Evolutionary conservation across 2,888 invertebrate genomes (phyloP), one percentile per base, ranked within the genome.

Genomic region (Drosophila rellima): DNA sequence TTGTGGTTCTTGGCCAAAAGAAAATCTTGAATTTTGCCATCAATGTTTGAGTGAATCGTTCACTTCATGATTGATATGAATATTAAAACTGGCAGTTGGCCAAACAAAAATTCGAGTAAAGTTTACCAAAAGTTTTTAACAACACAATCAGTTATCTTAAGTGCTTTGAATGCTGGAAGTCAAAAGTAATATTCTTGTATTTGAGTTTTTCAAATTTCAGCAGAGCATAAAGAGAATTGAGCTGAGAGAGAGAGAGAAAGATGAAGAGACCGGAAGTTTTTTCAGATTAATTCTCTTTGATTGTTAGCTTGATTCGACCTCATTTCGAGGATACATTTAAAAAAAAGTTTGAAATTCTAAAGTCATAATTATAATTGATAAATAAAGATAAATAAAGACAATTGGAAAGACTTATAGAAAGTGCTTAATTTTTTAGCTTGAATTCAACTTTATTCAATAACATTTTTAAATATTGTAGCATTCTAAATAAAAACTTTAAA

Each of bases 1-100:
- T 68, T 82, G 74, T 70, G 69, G 67, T 59, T 63, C 66, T 70
- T 72, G 52, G 52, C 71, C 71, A 72, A 72, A 79, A 67, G 63
- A 70, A 79, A 33, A 74, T 74, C 70, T 77, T 82, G 77, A 82
- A 79, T 82, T 77, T 66, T 84, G 71, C 57, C 74, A 68, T 66
- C 77, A 77, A 74, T 70, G 68, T 55, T 67, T 61, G 77, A 74
- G 63, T 67, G 74, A 79, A 67, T 79, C 71, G 52, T 67, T 71
- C 65, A 55, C 51, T 67, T 61, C 76, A 67, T 64, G 63, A 75
- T 75, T 75, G 67, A 75, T 67, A 64, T 71, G 57, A 61, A 57
- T 57, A 52, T 47, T 57, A 61, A 54, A 61, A 37, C 33, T 33
- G 56, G 29, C 57, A 55, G 26, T n/a, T 59, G 50, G 10, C 39